Evolutionary conservation across 2,113 vertebrate species (phyloP).

Genomic region (Hyperoodon ampullatus): DNA sequence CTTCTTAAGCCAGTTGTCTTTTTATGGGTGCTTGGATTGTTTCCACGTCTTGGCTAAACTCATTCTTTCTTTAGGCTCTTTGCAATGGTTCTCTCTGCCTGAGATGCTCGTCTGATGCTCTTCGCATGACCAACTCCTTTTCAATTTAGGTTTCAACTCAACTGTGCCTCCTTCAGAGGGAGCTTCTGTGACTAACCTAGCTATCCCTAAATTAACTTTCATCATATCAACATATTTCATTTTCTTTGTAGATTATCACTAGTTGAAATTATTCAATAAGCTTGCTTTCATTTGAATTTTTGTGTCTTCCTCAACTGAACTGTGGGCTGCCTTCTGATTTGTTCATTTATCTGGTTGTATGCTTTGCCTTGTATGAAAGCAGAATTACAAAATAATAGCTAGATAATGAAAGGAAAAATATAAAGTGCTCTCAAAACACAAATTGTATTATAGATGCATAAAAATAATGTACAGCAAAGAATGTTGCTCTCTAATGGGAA

Average conservation of each 20-base stretch:
- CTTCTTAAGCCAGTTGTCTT: too few species aligned
- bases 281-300: slow-evolving; percentile 33
- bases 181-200: not conserved
- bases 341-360: slow-evolving; percentile 14
- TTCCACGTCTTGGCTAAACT: not conserved
- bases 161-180: not conserved
- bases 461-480: slow-evolving; percentile 47
- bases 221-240: not conserved
- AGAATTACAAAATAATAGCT: slow-evolving; percentile 34
- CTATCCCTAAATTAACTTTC: not conserved
- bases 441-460: slow-evolving; percentile 60
- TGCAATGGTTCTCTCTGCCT: not conserved
- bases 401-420: slow-evolving; percentile 56
- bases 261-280: slow-evolving; percentile 2
- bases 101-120: not conserved
- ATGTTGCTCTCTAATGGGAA: slow-evolving; percentile 36
- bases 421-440: slow-evolving; percentile 58
- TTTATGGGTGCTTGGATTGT: not conserved
- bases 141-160: not conserved
- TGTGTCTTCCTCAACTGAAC: not conserved
- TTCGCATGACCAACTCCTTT: not conserved
- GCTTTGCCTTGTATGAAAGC: slow-evolving; percentile 15
- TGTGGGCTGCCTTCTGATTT: not conserved
- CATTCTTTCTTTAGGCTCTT: not conserved
- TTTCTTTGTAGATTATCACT: not conserved